A percentile compares a stretch with the other conserved stretches of the same genome.
phyloP scores from a whole-genome alignment of 1,140 invertebrate species.

The Drosophila malerkotliana region DNA sequence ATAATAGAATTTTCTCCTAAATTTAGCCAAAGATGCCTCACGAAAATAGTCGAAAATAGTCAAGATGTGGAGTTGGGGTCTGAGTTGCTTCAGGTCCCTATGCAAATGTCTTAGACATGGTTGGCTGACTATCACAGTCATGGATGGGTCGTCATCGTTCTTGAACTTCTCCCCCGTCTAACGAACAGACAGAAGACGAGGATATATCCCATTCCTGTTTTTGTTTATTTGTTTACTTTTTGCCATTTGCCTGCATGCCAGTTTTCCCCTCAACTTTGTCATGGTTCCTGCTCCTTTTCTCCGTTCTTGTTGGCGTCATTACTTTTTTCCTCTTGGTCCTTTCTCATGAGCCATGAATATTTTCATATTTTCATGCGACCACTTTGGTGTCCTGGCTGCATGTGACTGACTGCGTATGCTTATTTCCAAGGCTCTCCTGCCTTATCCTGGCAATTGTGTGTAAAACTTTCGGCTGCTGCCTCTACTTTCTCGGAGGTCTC shows the following conservation, averaged over 20 bases:
- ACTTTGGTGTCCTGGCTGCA: constrained; percentile 40
- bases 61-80: not conserved
- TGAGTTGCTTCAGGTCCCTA: constrained; percentile 18
- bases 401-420: constrained; percentile 36
- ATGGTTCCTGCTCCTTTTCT: constrained; percentile 19
- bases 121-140: constrained; percentile 25
- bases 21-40: constrained; percentile 63
- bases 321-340: constrained; percentile 21
- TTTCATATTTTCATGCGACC: constrained; percentile 71
- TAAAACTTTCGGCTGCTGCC: constrained; percentile 60
- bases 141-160: constrained; percentile 31
- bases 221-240: constrained; percentile 78
- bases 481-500: constrained; percentile 35
- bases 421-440: constrained; percentile 18
- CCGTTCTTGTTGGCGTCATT: constrained; percentile 38
- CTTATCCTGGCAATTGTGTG: constrained; percentile 72
- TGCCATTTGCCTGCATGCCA: constrained; percentile 66
- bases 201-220: constrained; percentile 20
- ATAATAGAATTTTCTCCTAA: constrained; percentile 79
- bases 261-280: constrained; percentile 18
- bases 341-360: constrained; percentile 57
- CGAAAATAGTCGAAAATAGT: constrained; percentile 13
- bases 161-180: constrained; percentile 38
- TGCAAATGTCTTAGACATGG: constrained; percentile 52
- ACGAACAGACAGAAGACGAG: not conserved